Conservation (phyloP, 2,797 vertebrate species). For the Distichodus sexfasciatus region DNA sequence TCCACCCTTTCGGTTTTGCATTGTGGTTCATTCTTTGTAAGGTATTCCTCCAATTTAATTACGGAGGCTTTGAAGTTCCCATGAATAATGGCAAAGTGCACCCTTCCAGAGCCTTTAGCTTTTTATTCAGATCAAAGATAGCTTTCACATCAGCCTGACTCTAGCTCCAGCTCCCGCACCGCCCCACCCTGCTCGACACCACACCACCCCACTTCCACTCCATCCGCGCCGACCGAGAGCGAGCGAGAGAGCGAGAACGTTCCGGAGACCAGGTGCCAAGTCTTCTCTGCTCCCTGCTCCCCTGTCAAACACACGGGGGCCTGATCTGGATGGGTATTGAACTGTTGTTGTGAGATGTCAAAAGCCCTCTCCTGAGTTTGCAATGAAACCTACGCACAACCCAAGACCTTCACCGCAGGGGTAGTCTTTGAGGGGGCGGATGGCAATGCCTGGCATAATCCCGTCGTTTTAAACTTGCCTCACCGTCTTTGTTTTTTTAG, state of each 20-base stretch:
- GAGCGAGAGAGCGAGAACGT: conserved; percentile 52
- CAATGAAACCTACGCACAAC: conserved; percentile 41
- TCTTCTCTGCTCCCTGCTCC: conserved; percentile 42
- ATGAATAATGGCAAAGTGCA: conserved; percentile 54
- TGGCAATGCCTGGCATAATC: conserved; percentile 38
- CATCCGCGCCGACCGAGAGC: conserved; percentile 51
- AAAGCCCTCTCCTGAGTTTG: conserved; percentile 45
- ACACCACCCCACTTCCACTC: conserved; percentile 5
- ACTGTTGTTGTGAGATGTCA: conserved; percentile 55
- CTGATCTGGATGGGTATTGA: conserved; percentile 53
- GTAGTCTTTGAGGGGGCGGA: conserved; percentile 28
- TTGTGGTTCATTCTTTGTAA: conserved; percentile 58
- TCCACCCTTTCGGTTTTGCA: conserved; percentile 40
- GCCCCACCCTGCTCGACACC: conserved; percentile 46
- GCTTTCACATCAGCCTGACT: conserved; percentile 53
- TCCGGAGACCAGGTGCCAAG: conserved; percentile 53
- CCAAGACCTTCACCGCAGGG: conserved; percentile 33
- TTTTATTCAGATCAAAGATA: conserved; percentile 64
- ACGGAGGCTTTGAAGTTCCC: conserved; percentile 57
- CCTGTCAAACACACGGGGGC: conserved; percentile 41
- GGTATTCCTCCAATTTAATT: conserved; percentile 59
- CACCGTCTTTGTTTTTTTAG: not conserved
- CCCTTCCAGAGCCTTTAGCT: conserved; percentile 59
- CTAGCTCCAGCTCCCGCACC: no score
- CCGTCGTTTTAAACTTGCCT: not conserved